A percentile compares a stretch with the other conserved stretches of the same genome.
phyloP scores from a whole-genome alignment of 2,888 invertebrate species.

The Cecidostiba fungosa region DNA sequence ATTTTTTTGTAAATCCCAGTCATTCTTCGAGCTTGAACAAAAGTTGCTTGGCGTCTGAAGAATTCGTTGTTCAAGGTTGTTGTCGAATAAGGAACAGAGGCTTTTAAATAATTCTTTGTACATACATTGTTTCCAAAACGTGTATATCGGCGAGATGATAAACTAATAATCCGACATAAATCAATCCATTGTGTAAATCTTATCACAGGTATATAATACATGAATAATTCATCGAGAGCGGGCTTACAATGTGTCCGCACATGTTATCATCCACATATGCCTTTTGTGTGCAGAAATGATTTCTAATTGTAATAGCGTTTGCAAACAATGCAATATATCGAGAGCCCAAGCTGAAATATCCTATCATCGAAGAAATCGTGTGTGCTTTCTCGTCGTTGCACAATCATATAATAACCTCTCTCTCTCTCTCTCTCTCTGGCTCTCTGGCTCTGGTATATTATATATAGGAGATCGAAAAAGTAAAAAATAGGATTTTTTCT shows the following conservation, averaged over 20 bases:
- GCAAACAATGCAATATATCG: too few relatives aligned
- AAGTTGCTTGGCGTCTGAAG: neutral
- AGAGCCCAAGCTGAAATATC: constrained; percentile 27
- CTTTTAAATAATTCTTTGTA: neutral
- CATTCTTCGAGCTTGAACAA: neutral
- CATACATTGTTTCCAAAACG: neutral
- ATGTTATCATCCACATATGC: neutral
- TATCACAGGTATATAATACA: neutral
- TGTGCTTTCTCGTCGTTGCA: constrained; percentile 30
- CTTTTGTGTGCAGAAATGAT: constrained; percentile 15
- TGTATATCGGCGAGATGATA: neutral
- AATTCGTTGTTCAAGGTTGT: neutral
- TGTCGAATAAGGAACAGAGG: neutral
- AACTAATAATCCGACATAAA: neutral
- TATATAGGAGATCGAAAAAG: neutral
- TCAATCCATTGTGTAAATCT: constrained; percentile 1
- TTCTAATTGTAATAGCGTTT: constrained; percentile 13
- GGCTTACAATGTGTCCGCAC: constrained; percentile 6
- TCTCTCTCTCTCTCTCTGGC: neutral
- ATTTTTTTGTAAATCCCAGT: neutral
- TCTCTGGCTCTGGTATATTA: neutral
- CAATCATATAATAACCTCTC: constrained; percentile 43
- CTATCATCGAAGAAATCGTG: constrained; percentile 27
- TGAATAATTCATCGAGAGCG: constrained; percentile 8
- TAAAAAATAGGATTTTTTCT: neutral